Base-by-base conservation (phyloP, 2,113 vertebrate genomes). In the Elgaria multicarinata region DNA sequence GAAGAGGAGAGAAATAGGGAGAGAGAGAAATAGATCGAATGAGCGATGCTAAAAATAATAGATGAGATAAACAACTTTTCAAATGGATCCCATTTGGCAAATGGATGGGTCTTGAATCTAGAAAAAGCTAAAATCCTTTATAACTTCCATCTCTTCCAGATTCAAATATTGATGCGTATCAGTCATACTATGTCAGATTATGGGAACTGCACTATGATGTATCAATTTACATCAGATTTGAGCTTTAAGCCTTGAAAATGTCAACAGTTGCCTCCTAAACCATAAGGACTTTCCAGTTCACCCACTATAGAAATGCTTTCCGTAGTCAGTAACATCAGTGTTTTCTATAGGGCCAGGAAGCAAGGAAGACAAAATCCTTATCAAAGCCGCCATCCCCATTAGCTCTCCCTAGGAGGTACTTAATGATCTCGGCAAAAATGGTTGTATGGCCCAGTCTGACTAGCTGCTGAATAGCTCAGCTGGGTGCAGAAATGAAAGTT, bases 401-500 rank as follows among this genome's bases (percentile, higher is more conserved):
- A 77, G 42, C 36, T 90, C 72, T 82, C 53, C 50, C 39, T 20
- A 20, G 36, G 44, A 87, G 33, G 39, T 2, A 14, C 76, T 93
- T 84, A 87, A 78, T 50, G 12, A 81, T 76, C 72, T 92, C 26
- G 50, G 64, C 66, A 89, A 36, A 58, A 82, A 89, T 64, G 62
- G 72, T 71, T 79, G 86, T 88, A 88, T 83, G 28, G 33, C 13
- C 89, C 28, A 86, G 87, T 50, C 46, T 64, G 90, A 71, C 31
- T 92, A 93, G 89, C 85, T 77, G 86, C 46, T 90, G 53, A 93
- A 85, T 42, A 31, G 4, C 55, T 91, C 71, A 84, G 83, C 24
- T 36, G 42, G 84, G 87, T 55, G 64, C 50, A 90, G 39, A 93
- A 91, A 92, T 44, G 42, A 93, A 82, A 88, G 89, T 75, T 71